Conservation (phyloP, 1,140 invertebrate genomes). For the Lucilia sericata region DNA sequence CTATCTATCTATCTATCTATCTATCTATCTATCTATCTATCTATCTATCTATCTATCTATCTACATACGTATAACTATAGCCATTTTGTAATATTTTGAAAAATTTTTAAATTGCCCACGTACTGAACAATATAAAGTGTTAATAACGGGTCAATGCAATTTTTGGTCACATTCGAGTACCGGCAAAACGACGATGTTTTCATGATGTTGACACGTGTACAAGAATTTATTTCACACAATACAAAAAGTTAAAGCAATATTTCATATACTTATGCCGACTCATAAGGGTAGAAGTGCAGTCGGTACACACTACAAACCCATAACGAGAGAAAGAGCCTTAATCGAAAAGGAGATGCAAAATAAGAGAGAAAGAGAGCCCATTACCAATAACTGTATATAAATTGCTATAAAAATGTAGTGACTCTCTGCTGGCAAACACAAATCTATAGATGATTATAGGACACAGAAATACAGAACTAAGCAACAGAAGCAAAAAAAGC, state of each 20-base stretch:
- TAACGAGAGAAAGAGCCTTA: background rate
- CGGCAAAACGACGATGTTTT: background rate
- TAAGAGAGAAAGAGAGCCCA: background rate
- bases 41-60: too few relatives aligned
- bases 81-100: too few relatives aligned
- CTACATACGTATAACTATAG: too few relatives aligned
- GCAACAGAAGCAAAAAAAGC: conserved; percentile 19
- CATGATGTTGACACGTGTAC: background rate
- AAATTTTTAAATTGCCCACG: too few relatives aligned
- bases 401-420: conserved; percentile 11
- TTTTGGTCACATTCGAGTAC: background rate
- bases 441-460: background rate
- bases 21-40: too few relatives aligned
- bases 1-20: too few relatives aligned
- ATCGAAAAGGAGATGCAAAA: background rate
- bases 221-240: background rate
- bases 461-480: background rate
- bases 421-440: background rate
- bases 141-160: conserved; percentile 15
- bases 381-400: background rate
- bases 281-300: conserved; percentile 22
- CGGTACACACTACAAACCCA: background rate
- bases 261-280: background rate
- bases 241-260: background rate
- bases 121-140: background rate